A percentile compares a stretch with the other conserved stretches of the same genome.
Evolutionary conservation across 1,140 invertebrate genomes (phyloP).

Genomic region (Zaprionus africanus): DNA sequence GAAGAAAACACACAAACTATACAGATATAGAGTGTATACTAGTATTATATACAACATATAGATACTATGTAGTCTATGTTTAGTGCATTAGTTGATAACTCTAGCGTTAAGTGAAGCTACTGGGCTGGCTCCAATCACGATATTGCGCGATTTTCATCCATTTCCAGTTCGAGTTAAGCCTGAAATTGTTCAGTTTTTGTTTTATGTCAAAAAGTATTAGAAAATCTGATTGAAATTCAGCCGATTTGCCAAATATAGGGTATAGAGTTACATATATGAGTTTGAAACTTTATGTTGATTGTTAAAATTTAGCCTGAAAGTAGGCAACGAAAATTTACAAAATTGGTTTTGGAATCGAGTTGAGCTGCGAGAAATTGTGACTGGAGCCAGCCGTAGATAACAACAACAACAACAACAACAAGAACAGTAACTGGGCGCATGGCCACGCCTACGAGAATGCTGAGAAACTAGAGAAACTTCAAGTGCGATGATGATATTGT

Average conservation of each 20-base stretch:
- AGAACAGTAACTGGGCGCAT: background rate
- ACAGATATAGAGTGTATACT: constrained; percentile 8
- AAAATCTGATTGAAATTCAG: background rate
- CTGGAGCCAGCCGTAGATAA: background rate
- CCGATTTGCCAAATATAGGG: constrained; percentile 5
- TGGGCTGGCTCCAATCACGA: background rate
- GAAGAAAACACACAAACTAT: constrained; percentile 12
- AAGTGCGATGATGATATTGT: background rate
- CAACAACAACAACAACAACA: background rate
- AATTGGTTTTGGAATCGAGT: background rate
- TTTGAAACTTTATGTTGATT: background rate
- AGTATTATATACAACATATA: constrained; percentile 19
- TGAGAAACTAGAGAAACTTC: background rate
- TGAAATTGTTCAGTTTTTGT: background rate
- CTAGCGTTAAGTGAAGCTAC: background rate
- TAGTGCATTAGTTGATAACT: background rate
- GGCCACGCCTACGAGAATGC: background rate
- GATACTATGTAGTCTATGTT: constrained; percentile 3
- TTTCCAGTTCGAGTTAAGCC: background rate
- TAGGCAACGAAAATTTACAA: constrained; percentile 3
- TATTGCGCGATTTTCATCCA: background rate
- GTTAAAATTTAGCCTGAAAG: background rate
- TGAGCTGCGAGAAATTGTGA: background rate
- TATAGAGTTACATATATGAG: background rate
- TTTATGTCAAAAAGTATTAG: background rate